Base-by-base conservation (phyloP, 1,140 invertebrate species). In the Cepaea nemoralis region DNA sequence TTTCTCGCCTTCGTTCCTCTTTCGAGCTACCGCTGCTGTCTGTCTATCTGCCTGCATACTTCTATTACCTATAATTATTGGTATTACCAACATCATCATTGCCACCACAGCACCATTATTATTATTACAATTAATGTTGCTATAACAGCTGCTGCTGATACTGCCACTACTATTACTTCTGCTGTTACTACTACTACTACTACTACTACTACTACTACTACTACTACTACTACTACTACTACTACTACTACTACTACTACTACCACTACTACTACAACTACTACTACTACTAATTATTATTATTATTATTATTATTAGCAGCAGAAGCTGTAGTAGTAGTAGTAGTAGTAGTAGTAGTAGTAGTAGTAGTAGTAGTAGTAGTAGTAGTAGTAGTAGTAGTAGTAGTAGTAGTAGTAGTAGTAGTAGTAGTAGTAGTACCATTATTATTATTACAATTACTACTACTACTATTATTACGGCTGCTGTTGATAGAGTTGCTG, bases 381-480 rank as follows among this genome's bases (percentile, higher is more conserved):
- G 16, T 55, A 55, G 16, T 55, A 55, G 16, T 55, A 55, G 16
- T 55, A 55, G 16, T 55, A 55, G 16, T 55, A 55, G 16, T 55
- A 55, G 16, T 55, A 55, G 16, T 55, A 55, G 16, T 55, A 55
- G 16, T 55, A 55, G 16, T 55, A 55, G 16, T 55, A 55, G 16
- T 55, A 55, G 16, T 55, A 55, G 16, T 55, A 55, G 16, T 55
- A 55, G 16, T 55, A 55, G 16, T 55, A 55, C 50, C n/a, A 55
- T n/a, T 55, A 55, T n/a, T 55, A 55, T n/a, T 55, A 55, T n/a
- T 55, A 55, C 50, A 16, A 55, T n/a, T 55, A 55, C 50, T 55
- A 55, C 50, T 55, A 55, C 50, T n/a, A 55, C 50, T 55, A 55
- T 55, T 55, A 55, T n/a, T n/a, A n/a, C n/a, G n/a, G n/a, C n/a